Evolutionary conservation across 2,888 invertebrate genomes (phyloP), one percentile per base, ranked within the genome.

Genomic region (Entomobrya proxima): DNA sequence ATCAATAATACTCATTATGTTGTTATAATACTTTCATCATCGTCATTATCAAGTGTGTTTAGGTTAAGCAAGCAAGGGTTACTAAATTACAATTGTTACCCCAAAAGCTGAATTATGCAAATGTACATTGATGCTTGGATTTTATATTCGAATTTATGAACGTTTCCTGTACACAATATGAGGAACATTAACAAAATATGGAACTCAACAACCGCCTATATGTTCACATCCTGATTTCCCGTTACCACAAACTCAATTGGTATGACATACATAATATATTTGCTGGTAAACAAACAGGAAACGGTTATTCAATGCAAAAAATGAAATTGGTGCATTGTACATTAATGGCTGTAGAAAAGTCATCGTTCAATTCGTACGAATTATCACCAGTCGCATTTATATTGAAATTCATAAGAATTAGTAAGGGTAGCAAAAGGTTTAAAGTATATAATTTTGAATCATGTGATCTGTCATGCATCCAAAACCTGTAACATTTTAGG

Each of bases 191-290:
- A 67, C 24, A 37, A 40, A 18, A 37, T 9, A 18, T 35, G 11
- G 9, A 2, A 74, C 30, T 27, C 40, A 50, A 9, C 35, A 50
- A 50, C 44, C 9, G 15, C 9, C 44, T 15, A 40, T 40, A 40
- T 7, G 7, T 15, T 50, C 72, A 24, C 30, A 72, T n/a, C 18
- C 24, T 69, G 69, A 69, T 2, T 75, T 83, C 24, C 83, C 77
- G 83, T 77, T 77, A 83, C 55, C 67, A 55, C 76, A 83, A 83
- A 52, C 75, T 35, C 55, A 75, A 58, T 64, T 52, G 52, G 40
- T 15, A 27, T 40, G 15, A 61, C 40, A 40, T 27, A 44, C 58
- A 61, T 24, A 47, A 47, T 1, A 47, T 15, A 74, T 77, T 77
- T 30, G 44, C 37, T 78, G 44, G 77, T 37, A 58, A 78, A 64